Percentiles rank a stretch among this genome's conserved stretches.
Evolutionary conservation across 2,888 invertebrate species (phyloP).

Genomic region (Cryptocheilus praepositus): DNA sequence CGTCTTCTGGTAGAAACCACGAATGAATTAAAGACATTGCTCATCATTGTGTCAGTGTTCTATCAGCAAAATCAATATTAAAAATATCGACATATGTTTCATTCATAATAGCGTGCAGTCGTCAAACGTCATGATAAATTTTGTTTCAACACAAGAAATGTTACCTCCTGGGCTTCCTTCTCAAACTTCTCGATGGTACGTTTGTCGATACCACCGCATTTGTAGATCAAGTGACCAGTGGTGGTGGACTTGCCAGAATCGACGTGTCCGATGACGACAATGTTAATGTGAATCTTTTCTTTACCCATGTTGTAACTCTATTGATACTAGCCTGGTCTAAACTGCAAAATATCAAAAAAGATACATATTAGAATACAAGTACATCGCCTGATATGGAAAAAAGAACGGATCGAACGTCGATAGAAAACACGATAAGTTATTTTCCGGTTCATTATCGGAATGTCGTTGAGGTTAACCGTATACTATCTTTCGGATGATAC

Average conservation of each 20-base stretch:
- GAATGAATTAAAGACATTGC: conserved; percentile 56
- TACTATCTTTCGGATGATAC: background rate
- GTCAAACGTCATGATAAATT: background rate
- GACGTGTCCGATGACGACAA: conserved; percentile 99
- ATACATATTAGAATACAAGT: background rate
- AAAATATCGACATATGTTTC: background rate
- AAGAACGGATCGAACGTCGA: background rate
- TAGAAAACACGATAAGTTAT: background rate
- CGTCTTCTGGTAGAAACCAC: conserved; percentile 68
- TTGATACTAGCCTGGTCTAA: conserved; percentile 51
- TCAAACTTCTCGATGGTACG: conserved; percentile 99
- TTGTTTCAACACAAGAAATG: background rate
- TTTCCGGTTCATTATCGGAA: conserved; percentile 19
- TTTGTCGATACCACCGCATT: conserved; percentile 99
- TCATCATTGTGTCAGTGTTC: conserved; percentile 27
- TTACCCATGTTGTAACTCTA: conserved; percentile 88
- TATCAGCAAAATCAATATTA: conserved; percentile 9
- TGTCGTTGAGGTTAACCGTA: background rate
- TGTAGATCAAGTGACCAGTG: conserved; percentile 99
- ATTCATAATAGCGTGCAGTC: background rate
- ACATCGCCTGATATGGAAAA: background rate
- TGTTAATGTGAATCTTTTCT: conserved; percentile 99
- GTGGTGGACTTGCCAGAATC: conserved; percentile 99
- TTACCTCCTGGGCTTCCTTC: conserved; percentile 96
- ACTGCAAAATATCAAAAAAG: conserved; percentile 40